Percentiles rank a stretch among this genome's conserved stretches.
Conservation (phyloP, 2,888 invertebrate genomes). For the Linnaemya tessellans region DNA sequence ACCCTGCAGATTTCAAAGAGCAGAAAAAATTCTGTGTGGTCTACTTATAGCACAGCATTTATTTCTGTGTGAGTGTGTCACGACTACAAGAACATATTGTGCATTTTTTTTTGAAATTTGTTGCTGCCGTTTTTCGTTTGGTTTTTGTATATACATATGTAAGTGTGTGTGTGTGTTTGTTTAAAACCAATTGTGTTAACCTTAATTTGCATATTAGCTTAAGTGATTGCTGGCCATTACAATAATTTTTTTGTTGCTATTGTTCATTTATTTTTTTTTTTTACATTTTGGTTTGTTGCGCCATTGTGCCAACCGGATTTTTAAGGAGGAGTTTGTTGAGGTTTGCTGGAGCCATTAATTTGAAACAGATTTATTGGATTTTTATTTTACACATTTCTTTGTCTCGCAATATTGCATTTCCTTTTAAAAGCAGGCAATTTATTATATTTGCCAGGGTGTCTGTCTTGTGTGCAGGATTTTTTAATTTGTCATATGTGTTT, state of each 20-base stretch:
- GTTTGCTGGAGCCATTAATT: conserved; percentile 61
- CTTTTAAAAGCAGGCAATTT: conserved; percentile 17
- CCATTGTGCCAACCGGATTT: conserved; percentile 5
- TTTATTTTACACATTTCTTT: conserved; percentile 43
- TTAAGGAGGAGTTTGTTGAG: conserved; percentile 51
- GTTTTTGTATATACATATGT: neutral
- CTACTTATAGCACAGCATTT: conserved; percentile 12
- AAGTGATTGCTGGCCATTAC: conserved; percentile 69
- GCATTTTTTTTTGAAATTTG: conserved; percentile 25
- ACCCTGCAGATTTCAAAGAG: neutral
- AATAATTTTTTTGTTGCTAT: conserved; percentile 41
- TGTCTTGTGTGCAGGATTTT: conserved; percentile 14
- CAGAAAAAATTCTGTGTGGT: conserved; percentile 23
- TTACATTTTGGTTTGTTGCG: neutral
- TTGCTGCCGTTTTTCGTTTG: conserved; percentile 9
- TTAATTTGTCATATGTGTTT: conserved; percentile 40
- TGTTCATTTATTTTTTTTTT: conserved; percentile 13
- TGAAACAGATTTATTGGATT: conserved; percentile 69
- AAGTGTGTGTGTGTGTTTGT: conserved; percentile 4
- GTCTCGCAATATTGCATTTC: conserved; percentile 43
- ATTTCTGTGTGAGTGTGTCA: conserved; percentile 22
- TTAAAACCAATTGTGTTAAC: conserved; percentile 71
- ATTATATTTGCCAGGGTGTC: neutral
- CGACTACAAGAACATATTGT: conserved; percentile 47
- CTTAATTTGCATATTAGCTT: conserved; percentile 73